Conservation (phyloP, 2,888 invertebrate species). For the Orthosia gracilis region DNA sequence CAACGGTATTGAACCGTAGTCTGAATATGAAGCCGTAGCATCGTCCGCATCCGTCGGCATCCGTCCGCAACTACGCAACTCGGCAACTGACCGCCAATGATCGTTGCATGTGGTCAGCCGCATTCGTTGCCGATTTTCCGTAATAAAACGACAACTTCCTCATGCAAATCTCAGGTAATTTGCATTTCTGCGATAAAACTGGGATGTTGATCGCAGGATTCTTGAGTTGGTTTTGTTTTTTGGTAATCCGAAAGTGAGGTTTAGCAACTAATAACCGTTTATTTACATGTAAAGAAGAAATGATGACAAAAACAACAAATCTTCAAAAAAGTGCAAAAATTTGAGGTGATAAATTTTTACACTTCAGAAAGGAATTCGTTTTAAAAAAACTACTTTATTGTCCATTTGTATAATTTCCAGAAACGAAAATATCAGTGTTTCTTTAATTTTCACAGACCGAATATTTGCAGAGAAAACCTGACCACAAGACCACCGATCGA, state of each 20-base stretch:
- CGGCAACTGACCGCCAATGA: conserved; percentile 19
- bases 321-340: neutral
- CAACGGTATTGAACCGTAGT: conserved; percentile 67
- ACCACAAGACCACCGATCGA: conserved; percentile 38
- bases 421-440: conserved; percentile 20
- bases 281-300: neutral
- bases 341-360: neutral
- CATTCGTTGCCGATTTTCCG: conserved; percentile 42
- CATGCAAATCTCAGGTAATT: conserved; percentile 34
- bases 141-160: conserved; percentile 58
- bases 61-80: conserved; percentile 19
- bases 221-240: neutral
- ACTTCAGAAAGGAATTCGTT: too few relatives aligned
- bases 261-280: neutral
- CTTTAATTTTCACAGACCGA: conserved; percentile 21
- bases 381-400: neutral
- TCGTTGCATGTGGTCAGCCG: conserved; percentile 52
- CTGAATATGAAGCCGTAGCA: conserved; percentile 60
- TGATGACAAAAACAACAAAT: neutral
- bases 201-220: conserved; percentile 26
- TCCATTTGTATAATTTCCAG: neutral
- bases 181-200: conserved; percentile 36
- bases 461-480: conserved; percentile 49
- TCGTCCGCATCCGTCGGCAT: conserved; percentile 23
- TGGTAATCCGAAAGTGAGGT: neutral